Base-by-base conservation (phyloP, 2,797 vertebrate species). In the Eptatretus atami region DNA sequence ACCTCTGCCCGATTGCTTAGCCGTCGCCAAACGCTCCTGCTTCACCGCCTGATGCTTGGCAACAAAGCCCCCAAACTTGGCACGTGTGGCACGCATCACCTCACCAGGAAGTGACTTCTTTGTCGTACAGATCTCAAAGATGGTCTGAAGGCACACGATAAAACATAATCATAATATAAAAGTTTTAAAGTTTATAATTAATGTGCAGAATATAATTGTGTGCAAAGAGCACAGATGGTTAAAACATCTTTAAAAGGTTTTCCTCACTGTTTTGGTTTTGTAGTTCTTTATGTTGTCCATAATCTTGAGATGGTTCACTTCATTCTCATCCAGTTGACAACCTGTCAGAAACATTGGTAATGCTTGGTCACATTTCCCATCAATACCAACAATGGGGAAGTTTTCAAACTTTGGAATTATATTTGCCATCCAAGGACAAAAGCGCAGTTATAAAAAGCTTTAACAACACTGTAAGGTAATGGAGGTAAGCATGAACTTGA, bases 91-190 rank as follows among this genome's bases (percentile, higher is more conserved):
- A 0, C 83, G 74, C 88, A 98, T 98, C 68, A 95, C 75, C n/a
- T 77, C 76, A 53, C 84, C 76, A 67, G 82, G 81, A 1, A 60
- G 31, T 0, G 80, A 82, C 66, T 83, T 85, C 66, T 74, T 82
- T 1, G 70, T 83, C 14, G 88, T 77, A 1, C 83, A 92, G 74
- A 98, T 88, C 75, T 98, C 92, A 14, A 98, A 98, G 70, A 98
- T 93, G 1, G 92, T 95, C 88, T 95, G 67, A 44, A 44, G 31
- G 31, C 31, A 44, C 31, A 44, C 31, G 3, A 44, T 44, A 44
- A 44, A 44, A 44, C 6, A 8, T 44, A 44, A 44, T 8, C 31
- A 44, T 44, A 44, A 44, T 44, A 4, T 44, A 44, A 44, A 44
- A 44, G 31, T 44, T 44, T 44, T 44, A 44, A 44, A 44, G 31